Conservation (phyloP, 2,888 invertebrate genomes). For the Melinaea marsaeus region DNA sequence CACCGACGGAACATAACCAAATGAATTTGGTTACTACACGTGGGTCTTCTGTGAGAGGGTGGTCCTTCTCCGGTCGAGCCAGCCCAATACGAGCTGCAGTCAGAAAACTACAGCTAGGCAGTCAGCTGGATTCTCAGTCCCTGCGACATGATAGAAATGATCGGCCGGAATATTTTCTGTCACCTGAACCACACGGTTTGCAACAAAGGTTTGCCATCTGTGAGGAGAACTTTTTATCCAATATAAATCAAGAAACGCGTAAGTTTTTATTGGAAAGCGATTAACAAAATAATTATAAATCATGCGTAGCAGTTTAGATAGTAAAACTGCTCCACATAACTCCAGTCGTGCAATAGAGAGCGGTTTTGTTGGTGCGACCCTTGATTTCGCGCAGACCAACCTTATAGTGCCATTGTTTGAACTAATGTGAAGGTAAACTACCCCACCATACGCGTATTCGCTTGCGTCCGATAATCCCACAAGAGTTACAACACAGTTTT, state of each 20-base stretch:
- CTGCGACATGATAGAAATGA: slow-evolving; percentile 13
- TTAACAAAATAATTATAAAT: slow-evolving; percentile 12
- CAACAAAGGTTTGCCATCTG: slow-evolving; percentile 16
- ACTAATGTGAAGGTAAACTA: slow-evolving; percentile 18
- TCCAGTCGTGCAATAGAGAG: too few species aligned
- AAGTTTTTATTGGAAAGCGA: not conserved
- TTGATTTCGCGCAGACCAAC: too few species aligned
- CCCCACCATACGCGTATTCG: slow-evolving; percentile 8
- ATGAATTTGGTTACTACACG: too few species aligned
- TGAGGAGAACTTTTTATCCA: slow-evolving; percentile 25
- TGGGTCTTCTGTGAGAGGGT: too few species aligned
- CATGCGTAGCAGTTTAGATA: slow-evolving; percentile 15
- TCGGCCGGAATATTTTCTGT: too few species aligned
- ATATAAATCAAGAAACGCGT: slow-evolving; percentile 19
- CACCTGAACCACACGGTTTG: too few species aligned
- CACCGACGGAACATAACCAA: too few species aligned
- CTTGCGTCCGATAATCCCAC: slow-evolving; percentile 26
- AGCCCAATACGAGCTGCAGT: too few species aligned
- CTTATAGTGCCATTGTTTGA: not conserved
- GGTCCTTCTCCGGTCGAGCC: too few species aligned
- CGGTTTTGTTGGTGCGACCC: too few species aligned
- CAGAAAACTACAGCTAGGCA: too few species aligned
- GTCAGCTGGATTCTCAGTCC: too few species aligned
- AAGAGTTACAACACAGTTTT: slow-evolving; percentile 8
- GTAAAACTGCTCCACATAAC: not conserved